Conservation (phyloP, 2,888 invertebrate genomes). For the Tenodera sinensis region DNA sequence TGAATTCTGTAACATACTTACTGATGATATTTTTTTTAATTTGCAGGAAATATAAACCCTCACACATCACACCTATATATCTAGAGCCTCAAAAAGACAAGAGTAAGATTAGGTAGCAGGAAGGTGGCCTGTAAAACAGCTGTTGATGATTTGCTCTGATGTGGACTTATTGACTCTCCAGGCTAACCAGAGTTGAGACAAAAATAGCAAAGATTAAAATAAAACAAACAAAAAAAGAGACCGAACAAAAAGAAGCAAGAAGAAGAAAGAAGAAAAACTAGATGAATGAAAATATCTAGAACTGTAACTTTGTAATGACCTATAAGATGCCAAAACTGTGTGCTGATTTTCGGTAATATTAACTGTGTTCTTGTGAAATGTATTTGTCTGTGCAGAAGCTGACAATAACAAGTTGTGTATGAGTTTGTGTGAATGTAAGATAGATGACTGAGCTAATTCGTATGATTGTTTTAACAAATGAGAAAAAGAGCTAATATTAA, state of each 20-base stretch:
- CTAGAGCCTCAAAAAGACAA: conserved; percentile 40
- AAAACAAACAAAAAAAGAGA: neutral
- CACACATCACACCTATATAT: conserved; percentile 42
- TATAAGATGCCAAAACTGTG: conserved; percentile 15
- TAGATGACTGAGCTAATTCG: neutral
- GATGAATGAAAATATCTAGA: neutral
- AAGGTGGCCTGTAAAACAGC: neutral
- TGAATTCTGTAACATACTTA: too few species aligned
- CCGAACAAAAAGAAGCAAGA: neutral
- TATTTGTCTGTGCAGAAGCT: neutral
- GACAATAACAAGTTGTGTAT: neutral
- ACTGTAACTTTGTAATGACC: neutral
- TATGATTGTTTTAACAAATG: neutral
- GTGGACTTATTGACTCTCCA: neutral
- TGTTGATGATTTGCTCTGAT: neutral
- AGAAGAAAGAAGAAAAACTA: neutral
- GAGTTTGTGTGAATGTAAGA: neutral
- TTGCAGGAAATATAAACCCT: conserved; percentile 42
- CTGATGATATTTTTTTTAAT: neutral
- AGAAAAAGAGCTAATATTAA: neutral
- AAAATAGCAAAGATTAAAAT: neutral
- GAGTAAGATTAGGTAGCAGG: conserved; percentile 36
- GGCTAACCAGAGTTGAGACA: neutral
- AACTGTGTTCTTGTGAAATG: neutral
- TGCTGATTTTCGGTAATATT: neutral